Percentiles rank a stretch among this genome's conserved stretches.
These are phyloP conservation scores for Drosophila sturtevanti DNA, from an alignment of 1,140 invertebrate genomes.

Conservation along the genomic window DNA sequence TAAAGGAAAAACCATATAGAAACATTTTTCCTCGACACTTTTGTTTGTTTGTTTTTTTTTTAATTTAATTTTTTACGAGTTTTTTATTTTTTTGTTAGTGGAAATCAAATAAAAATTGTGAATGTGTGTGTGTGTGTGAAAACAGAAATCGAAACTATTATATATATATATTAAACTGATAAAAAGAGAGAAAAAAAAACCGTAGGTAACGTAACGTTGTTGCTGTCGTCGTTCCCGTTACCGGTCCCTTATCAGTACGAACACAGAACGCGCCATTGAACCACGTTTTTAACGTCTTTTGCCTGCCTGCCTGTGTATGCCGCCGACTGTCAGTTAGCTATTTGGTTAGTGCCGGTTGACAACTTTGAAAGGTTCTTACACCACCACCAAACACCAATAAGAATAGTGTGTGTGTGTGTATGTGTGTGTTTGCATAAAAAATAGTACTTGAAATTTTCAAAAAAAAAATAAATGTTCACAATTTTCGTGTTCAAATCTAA, in stretches of 20 bases:
- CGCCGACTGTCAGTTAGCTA: not conserved
- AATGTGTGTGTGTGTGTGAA: slow-evolving; percentile 3
- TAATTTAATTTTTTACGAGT: not conserved
- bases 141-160: slow-evolving; percentile 39
- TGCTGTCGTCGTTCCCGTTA: slow-evolving; percentile 1
- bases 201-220: slow-evolving; percentile 17
- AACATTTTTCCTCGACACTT: not conserved
- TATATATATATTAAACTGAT: slow-evolving; percentile 36
- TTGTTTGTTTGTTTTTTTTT: not conserved
- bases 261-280: slow-evolving; percentile 22
- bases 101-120: slow-evolving; percentile 24
- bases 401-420: not conserved
- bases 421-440: not conserved
- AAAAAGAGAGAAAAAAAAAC: slow-evolving; percentile 27
- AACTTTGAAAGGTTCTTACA: slow-evolving; percentile 2
- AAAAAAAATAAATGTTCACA: not conserved
- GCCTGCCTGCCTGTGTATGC: not conserved
- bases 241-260: slow-evolving; percentile 47
- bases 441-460: not conserved
- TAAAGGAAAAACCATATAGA: slow-evolving; percentile 25
- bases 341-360: slow-evolving; percentile 1
- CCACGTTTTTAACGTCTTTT: slow-evolving; percentile 6
- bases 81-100: not conserved
- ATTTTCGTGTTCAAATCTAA: not conserved
- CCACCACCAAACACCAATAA: not conserved